Percentiles rank a stretch among this genome's conserved stretches.
phyloP scores from a whole-genome alignment of 2,888 invertebrate species.

The Allygus modestus region DNA sequence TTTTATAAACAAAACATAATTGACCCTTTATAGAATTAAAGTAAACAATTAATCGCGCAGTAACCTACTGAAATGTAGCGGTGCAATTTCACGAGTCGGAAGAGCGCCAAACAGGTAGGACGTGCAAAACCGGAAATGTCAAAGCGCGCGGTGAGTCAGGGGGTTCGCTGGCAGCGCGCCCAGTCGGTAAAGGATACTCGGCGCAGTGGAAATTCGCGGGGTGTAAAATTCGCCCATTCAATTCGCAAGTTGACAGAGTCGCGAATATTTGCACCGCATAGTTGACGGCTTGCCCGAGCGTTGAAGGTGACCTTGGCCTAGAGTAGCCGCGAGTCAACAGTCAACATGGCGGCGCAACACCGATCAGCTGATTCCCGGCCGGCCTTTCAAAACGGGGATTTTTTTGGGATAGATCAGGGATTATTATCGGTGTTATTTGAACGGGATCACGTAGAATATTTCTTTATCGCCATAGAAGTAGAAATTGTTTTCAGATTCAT shows the following conservation, averaged over 20 bases:
- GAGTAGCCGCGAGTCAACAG: background rate
- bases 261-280: conserved; percentile 46
- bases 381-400: no score
- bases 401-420: no score
- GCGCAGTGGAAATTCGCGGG: conserved; percentile 29
- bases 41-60: no score
- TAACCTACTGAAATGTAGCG: no score
- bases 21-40: no score
- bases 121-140: conserved; percentile 33
- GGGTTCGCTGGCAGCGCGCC: conserved; percentile 32
- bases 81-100: background rate
- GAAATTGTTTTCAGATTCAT: no score
- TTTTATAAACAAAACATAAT: no score
- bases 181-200: conserved; percentile 44
- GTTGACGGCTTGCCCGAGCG: background rate
- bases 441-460: no score
- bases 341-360: conserved; percentile 7
- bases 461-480: no score
- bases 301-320: conserved; percentile 41
- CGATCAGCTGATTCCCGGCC: background rate
- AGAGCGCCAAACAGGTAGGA: background rate
- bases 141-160: background rate
- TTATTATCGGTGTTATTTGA: no score
- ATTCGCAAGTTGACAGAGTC: conserved; percentile 46
- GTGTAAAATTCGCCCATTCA: conserved; percentile 46